Evolutionary conservation across 2,113 vertebrate species (phyloP).

Genomic region (chimpanzee (Pan troglodytes)): NHGRI_mPanTro3-v2.1_pri NC_072413.2:83331501-83332000

Average conservation of each 20-base stretch:
- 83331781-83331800: neutral
- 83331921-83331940: neutral
- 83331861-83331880: neutral
- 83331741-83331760: neutral
- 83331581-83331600: no score
- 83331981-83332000: neutral
- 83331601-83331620: neutral
- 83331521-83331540: neutral
- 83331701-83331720: neutral
- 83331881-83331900: neutral
- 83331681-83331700: neutral
- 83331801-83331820: neutral
- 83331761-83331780: neutral
- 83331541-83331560: neutral
- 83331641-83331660: neutral
- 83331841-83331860: neutral
- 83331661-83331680: neutral
- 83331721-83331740: neutral
- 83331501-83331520: neutral
- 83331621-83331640: neutral
- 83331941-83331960: neutral
- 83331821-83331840: neutral
- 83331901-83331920: neutral
- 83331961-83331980: neutral
- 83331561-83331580: neutral